These are phyloP conservation scores for Hormaphis cornu DNA, from an alignment of 1,140 invertebrate genomes.

Conservation along the genomic window DNA sequence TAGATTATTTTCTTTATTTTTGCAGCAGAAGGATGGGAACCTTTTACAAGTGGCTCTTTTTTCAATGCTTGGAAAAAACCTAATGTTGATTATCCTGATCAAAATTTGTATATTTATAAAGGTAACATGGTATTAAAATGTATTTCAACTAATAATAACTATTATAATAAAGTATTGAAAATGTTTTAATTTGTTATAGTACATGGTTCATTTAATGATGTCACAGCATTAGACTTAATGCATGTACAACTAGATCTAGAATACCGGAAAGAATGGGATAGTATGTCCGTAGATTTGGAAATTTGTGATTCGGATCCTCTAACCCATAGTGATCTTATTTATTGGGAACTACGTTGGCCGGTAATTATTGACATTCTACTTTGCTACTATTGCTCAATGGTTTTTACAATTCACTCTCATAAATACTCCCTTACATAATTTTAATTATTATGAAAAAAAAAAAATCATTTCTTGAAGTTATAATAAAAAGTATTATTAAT, in stretches of 20 bases:
- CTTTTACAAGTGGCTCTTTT: conserved; percentile 67
- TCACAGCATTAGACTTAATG: conserved; percentile 67
- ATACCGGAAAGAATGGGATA: conserved; percentile 71
- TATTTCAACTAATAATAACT: background rate
- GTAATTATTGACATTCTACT: conserved; percentile 45
- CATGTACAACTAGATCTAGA: conserved; percentile 69
- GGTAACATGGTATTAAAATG: too few relatives aligned
- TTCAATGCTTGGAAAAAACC: conserved; percentile 70
- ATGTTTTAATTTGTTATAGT: conserved; percentile 45
- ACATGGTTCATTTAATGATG: conserved; percentile 68
- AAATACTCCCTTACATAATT: background rate
- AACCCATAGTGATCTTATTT: conserved; percentile 58
- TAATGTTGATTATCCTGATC: conserved; percentile 47
- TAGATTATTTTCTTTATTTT: conserved; percentile 4
- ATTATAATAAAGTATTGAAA: background rate
- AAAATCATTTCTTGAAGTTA: too few relatives aligned
- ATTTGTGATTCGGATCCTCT: conserved; percentile 56
- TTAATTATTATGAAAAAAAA: too few relatives aligned
- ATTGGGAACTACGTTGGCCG: conserved; percentile 83
- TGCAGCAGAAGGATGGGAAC: conserved; percentile 55
- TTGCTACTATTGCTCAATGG: background rate
- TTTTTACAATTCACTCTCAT: background rate
- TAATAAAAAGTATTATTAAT: too few relatives aligned
- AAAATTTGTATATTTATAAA: conserved; percentile 70
- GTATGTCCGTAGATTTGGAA: conserved; percentile 59